Base-by-base conservation (phyloP, 2,113 vertebrate genomes). In the Elephas maximus region DNA sequence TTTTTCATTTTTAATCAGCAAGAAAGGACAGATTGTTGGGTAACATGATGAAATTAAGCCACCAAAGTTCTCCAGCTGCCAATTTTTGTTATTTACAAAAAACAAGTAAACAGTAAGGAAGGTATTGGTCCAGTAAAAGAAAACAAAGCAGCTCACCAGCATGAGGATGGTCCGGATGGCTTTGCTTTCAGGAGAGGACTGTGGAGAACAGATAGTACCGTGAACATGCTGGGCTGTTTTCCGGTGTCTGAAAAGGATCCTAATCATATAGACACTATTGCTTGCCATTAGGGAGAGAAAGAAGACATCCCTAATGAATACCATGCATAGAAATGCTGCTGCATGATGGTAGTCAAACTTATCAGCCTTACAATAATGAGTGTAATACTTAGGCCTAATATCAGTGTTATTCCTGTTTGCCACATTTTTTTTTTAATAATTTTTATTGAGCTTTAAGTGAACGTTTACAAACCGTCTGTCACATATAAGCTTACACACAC, bases 281-380 rank as follows among this genome's bases (percentile, higher is more conserved):
- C 67, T 74, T 1, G 30, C 11, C 44, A 89, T 53, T 2, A 94
- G 60, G 2, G 57, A 63, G 33, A 94, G 53, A 53, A 37, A 67
- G 5, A 45, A 48, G 9, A 63, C 62, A 44, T 94, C 86, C 63
- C 44, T 23, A 51, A 63, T 62, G 85, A 63, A 74, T 60, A 74
- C 6, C 0, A 14, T 20, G 20, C 79, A 37, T 82, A 74, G 41
- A 92, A 83, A 92, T 48, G 21, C 20, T 73, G 33, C 2, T 26
- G 20, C 11, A 2, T 41, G 15, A 6, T n/a, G 12, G 8, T 12
- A 2, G 12, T 23, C 1, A 30, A 30, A 60, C 2, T 0, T 9
- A 1, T 8, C 37, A 6, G 6, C 5, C 24, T 88, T 74, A 62
- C 62, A 82, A 12, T 48, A 30, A 37, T 44, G 10, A 24, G 33